Evolutionary conservation across 1,140 invertebrate genomes (phyloP).

Genomic region (Medauroidea extradentata): DNA sequence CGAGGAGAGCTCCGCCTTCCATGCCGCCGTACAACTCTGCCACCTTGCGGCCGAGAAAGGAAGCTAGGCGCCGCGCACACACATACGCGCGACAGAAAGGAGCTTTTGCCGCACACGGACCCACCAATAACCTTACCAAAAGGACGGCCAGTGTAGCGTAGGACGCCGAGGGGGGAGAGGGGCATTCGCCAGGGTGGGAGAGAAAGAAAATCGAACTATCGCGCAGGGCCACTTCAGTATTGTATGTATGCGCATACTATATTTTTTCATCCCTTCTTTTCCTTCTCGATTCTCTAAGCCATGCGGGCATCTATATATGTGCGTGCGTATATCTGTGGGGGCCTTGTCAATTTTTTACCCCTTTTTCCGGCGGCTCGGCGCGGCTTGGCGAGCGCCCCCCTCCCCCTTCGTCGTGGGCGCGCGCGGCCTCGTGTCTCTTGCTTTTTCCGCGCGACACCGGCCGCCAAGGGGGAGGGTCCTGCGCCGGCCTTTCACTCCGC

Average conservation of each 20-base stretch:
- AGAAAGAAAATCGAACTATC: conserved; percentile 9
- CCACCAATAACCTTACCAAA: conserved; percentile 6
- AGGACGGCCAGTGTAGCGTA: background rate
- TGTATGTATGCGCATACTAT: conserved; percentile 8
- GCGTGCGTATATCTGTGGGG: no score
- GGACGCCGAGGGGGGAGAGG: background rate
- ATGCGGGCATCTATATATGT: no score
- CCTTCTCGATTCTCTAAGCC: no score
- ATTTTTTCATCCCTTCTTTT: background rate
- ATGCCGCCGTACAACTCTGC: conserved; percentile 2
- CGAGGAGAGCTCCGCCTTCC: conserved; percentile 1
- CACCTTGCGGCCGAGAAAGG: conserved; percentile 9
- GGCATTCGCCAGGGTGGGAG: background rate
- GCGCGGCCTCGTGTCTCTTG: background rate
- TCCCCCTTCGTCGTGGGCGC: background rate
- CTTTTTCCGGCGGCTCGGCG: background rate
- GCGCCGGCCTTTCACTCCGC: no score
- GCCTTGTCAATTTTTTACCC: background rate
- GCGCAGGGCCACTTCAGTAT: conserved; percentile 7
- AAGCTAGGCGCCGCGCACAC: background rate
- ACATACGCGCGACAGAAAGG: no score
- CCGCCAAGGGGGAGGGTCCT: no score
- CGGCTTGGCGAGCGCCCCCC: background rate
- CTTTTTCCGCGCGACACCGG: no score
- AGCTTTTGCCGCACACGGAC: conserved; percentile 3